Percentiles rank a stretch among this genome's conserved stretches.
These are phyloP conservation scores for Omphaloscelis lunosa DNA, from an alignment of 2,888 invertebrate genomes.

Conservation along the genomic window DNA sequence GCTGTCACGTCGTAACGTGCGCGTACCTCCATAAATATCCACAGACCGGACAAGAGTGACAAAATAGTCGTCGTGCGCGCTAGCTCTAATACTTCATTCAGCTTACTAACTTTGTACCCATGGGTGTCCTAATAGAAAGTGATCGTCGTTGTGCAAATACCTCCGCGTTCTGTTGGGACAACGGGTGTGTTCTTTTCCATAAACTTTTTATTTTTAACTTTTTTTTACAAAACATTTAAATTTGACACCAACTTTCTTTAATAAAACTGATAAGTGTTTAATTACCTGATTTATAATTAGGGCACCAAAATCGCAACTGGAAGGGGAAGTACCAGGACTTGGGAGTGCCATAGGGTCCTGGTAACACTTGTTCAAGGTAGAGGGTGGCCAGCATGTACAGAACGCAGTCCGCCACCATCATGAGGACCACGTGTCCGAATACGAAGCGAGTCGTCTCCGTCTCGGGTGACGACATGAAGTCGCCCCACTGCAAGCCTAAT, in stretches of 20 bases:
- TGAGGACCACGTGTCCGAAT: conserved; percentile 93
- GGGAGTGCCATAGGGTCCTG: conserved; percentile 96
- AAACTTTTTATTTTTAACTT: not conserved
- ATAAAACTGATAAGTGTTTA: conserved; percentile 22
- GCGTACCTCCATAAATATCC: not conserved
- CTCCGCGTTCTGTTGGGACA: not conserved
- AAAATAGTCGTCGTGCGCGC: not conserved
- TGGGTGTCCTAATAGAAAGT: no score
- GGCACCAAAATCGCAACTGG: conserved; percentile 90
- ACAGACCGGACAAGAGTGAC: not conserved
- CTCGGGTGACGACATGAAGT: conserved; percentile 91
- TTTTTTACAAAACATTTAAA: not conserved
- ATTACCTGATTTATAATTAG: conserved; percentile 63
- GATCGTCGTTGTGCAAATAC: no score
- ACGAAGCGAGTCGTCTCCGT: conserved; percentile 92
- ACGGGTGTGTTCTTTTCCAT: not conserved
- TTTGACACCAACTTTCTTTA: not conserved
- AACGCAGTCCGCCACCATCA: conserved; percentile 93
- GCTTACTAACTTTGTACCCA: not conserved
- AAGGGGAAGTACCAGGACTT: conserved; percentile 95
- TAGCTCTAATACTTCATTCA: not conserved
- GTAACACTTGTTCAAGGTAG: conserved; percentile 96
- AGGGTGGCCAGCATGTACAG: conserved; percentile 94
- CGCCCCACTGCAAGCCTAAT: conserved; percentile 92
- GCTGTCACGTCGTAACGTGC: not conserved